Conservation (phyloP, 2,797 vertebrate species). For the Meda fulgida region DNA sequence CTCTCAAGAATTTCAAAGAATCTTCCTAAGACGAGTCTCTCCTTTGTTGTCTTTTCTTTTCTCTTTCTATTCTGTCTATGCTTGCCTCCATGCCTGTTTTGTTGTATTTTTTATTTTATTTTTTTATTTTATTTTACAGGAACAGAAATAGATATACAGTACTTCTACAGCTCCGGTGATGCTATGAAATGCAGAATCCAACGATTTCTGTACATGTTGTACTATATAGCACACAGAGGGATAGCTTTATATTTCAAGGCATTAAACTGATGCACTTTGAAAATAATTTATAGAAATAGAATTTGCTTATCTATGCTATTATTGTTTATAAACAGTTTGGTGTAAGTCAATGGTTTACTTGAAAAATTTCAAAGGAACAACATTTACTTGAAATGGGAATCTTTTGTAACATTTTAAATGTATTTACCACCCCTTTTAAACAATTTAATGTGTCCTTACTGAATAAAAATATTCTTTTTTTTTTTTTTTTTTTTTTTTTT, state of each 20-base stretch:
- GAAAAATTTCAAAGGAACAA: not conserved
- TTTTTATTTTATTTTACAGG: not conserved
- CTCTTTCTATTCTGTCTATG: not conserved
- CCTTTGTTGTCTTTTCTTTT: not conserved
- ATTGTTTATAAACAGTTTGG: not conserved
- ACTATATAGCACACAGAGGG: not conserved
- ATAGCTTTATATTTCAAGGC: not conserved
- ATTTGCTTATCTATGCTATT: not conserved
- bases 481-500: not conserved
- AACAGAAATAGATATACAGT: slow-evolving; percentile 12
- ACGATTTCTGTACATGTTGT: not conserved
- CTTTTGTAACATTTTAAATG: not conserved
- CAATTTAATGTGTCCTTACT: not conserved
- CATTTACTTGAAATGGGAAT: not conserved
- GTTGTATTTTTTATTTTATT: too few species aligned
- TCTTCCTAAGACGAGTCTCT: not conserved
- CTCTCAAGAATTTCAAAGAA: slow-evolving; percentile 25
- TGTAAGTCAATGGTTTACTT: not conserved
- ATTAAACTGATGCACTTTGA: not conserved
- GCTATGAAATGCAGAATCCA: not conserved
- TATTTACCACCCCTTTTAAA: not conserved
- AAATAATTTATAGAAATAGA: not conserved
- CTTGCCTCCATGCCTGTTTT: not conserved
- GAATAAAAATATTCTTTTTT: not conserved
- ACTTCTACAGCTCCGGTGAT: not conserved